Base-by-base conservation (phyloP, 2,888 invertebrate species). In the Byasa hedistus region DNA sequence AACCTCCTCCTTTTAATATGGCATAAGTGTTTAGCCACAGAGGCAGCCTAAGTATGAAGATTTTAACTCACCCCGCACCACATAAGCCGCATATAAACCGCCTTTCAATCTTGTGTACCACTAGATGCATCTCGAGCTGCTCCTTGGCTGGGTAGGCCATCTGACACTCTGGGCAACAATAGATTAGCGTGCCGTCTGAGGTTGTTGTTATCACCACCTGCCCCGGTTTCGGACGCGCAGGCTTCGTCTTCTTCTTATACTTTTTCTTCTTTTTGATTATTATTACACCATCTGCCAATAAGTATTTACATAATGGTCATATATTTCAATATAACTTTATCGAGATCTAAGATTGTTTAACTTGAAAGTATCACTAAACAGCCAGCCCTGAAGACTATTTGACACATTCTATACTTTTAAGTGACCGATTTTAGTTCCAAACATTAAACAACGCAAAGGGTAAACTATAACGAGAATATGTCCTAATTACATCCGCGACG, bases 141-240 rank as follows among this genome's bases (percentile, higher is more conserved):
- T 95, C 95, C 80, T 96, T 96, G 75, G 96, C 95, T 0, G 96
- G 95, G 81, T 96, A 96, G 0, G 95, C 96, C 95, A 96, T 95
- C 81, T 95, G 94, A 79, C 96, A 96, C 85, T 96, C 95, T 0
- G 96, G 96, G 80, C 96, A 96, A 83, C 96, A 96, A 87, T 93
- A 96, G 24, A 96, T 85, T 0, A 94, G 94, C 0, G 95, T 94
- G 21, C 96, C 96, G 77, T 96, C 96, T 0, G 95, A 81, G 0
- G 95, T 95, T 0, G 94, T 94, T 0, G 96, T 94, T 66, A 96
- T 96, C 73, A 95, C 93, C 21, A 96, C 95, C 81, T 95, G 95
- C 0, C 96, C 96, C 0, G 96, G 96, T 86, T 95, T 95, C n/a
- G 96, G 96, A 72, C 94, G 94, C 78, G 95, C 94, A 0, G 96